phyloP scores from a whole-genome alignment of 2,888 invertebrate genomes.

The Harpalus rubripes region DNA sequence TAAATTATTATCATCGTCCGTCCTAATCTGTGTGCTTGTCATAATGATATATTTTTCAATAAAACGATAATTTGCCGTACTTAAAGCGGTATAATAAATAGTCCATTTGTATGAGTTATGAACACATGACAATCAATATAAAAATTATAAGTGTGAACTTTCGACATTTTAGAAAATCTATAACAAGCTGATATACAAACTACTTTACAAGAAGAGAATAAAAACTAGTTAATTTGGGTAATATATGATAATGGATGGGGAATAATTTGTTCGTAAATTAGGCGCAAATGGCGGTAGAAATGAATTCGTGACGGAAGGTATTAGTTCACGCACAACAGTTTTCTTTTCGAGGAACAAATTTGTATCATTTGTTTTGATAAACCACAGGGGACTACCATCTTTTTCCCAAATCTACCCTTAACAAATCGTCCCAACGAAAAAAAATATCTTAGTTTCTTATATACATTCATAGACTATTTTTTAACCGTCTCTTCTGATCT shows the following conservation, averaged over 20 bases:
- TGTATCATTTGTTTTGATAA: conserved; percentile 61
- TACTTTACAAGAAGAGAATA: neutral
- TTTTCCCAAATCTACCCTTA: neutral
- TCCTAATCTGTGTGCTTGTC: neutral
- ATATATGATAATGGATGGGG: neutral
- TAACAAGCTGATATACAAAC: neutral
- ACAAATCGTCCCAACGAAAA: neutral
- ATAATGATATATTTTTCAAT: conserved; percentile 2
- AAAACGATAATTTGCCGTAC: neutral
- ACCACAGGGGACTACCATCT: conserved; percentile 7
- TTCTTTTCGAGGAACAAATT: conserved; percentile 51
- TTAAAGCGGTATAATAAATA: neutral
- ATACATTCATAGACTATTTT: no score
- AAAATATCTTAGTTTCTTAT: no score
- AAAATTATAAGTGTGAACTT: conserved; percentile 28
- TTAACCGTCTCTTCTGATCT: no score
- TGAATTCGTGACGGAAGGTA: conserved; percentile 55
- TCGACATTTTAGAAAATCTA: conserved; percentile 23
- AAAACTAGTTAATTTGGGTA: conserved; percentile 8
- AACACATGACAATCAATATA: conserved; percentile 31
- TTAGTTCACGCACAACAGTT: conserved; percentile 52
- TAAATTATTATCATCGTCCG: neutral
- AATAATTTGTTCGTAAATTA: conserved; percentile 60
- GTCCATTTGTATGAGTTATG: conserved; percentile 8
- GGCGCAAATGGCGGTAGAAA: neutral